These are phyloP conservation scores for Hydra vulgaris DNA, from an alignment of 30 jellyfish, hydroid and myxozoan species.

Conservation along the genomic window DNA sequence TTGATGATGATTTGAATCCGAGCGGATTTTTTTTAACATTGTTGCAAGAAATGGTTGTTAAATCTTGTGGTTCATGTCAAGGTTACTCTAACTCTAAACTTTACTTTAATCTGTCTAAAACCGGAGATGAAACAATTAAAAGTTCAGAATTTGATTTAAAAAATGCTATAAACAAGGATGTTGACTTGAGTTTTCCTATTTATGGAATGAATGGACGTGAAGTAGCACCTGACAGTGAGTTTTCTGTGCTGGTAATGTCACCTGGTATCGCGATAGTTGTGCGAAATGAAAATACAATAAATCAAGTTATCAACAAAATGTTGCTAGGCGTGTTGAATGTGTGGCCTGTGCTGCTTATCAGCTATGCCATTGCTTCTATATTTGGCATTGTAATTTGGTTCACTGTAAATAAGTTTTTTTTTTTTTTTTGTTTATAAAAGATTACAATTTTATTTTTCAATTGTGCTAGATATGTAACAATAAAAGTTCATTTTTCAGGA, in stretches of 20 bases:
- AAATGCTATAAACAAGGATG: slow-evolving; percentile 27
- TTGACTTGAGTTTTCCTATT: slow-evolving; percentile 35
- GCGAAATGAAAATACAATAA: slow-evolving; percentile 8
- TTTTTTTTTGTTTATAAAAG: background rate
- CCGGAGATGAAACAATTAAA: slow-evolving; percentile 30
- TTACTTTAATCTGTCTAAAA: slow-evolving; percentile 36
- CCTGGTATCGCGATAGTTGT: slow-evolving; percentile 19
- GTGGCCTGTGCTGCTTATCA: slow-evolving; percentile 24
- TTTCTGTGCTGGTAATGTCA: slow-evolving; percentile 6
- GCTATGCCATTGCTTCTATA: background rate
- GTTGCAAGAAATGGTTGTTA: slow-evolving; percentile 24
- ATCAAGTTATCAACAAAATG: background rate
- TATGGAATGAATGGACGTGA: background rate
- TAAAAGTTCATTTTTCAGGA: slow-evolving; percentile 17
- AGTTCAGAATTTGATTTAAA: slow-evolving; percentile 25
- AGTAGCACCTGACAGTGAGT: background rate
- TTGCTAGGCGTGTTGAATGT: background rate
- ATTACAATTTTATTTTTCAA: background rate
- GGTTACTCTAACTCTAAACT: slow-evolving; percentile 24
- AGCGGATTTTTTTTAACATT: slow-evolving; percentile 45
- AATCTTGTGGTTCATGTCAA: slow-evolving; percentile 41
- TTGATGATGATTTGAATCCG: slow-evolving; percentile 1
- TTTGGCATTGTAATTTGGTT: background rate
- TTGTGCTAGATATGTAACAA: too few species aligned
- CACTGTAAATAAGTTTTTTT: slow-evolving; percentile 2